These are phyloP conservation scores for Drosophila teissieri DNA, from an alignment of 1,140 invertebrate species.

Conservation along the genomic window DNA sequence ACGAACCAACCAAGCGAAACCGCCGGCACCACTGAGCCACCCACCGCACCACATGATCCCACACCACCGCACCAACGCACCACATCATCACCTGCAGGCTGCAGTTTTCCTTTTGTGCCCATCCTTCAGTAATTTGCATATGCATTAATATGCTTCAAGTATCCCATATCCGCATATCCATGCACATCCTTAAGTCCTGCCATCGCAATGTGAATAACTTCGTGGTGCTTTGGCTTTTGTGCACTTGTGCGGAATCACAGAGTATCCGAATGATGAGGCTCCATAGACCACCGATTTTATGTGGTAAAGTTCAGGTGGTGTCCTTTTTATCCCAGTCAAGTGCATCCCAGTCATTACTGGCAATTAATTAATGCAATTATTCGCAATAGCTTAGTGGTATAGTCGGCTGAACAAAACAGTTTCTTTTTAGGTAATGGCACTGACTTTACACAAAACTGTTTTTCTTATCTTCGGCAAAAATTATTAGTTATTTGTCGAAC, in stretches of 20 bases:
- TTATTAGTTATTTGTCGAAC: no score
- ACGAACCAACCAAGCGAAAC: conserved; percentile 75
- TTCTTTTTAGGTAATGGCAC: no score
- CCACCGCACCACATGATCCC: background rate
- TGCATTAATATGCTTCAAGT: conserved; percentile 76
- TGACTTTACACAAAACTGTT: no score
- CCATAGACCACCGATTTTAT: background rate
- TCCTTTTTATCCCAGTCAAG: background rate
- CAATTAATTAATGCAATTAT: no score
- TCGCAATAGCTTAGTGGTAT: no score
- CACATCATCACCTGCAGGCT: conserved; percentile 16
- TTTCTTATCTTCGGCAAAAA: no score
- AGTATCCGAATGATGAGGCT: conserved; percentile 14
- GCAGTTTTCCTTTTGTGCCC: conserved; percentile 32
- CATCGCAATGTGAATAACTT: conserved; percentile 14
- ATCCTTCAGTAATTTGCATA: conserved; percentile 61
- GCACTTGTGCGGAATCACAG: conserved; percentile 11
- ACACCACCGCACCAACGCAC: conserved; percentile 7
- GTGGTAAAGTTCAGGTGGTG: background rate
- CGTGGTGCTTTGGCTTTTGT: conserved; percentile 36
- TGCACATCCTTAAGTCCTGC: conserved; percentile 11
- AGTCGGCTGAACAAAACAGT: no score
- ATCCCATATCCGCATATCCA: conserved; percentile 43
- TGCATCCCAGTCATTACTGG: no score
- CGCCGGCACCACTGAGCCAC: conserved; percentile 11